phyloP scores from a whole-genome alignment of 2,888 invertebrate genomes.

The Leucania comma region DNA sequence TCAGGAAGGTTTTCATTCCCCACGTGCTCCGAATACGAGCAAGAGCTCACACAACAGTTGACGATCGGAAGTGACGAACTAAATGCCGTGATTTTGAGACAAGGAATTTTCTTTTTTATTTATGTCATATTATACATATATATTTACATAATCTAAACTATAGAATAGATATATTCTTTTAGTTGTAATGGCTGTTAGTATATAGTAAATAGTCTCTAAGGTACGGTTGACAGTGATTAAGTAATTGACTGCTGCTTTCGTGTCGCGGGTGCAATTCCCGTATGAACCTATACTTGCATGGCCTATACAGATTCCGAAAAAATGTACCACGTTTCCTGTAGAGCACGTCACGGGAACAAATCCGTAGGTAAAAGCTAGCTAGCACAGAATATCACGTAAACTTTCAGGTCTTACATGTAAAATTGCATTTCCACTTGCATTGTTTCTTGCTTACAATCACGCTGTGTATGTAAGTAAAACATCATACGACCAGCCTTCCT shows the following conservation, averaged over 20 bases:
- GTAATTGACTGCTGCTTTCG: too few relatives aligned
- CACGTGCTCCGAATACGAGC: conserved; percentile 3
- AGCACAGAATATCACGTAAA: not conserved
- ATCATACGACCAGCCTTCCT: conserved; percentile 8
- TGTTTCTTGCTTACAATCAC: not conserved
- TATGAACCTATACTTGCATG: too few relatives aligned
- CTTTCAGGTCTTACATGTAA: not conserved
- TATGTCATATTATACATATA: too few relatives aligned
- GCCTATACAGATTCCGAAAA: too few relatives aligned
- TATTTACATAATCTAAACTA: too few relatives aligned
- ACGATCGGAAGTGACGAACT: conserved; percentile 4
- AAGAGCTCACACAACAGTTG: not conserved
- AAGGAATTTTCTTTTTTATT: not conserved
- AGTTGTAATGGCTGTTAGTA: too few relatives aligned
- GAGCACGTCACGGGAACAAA: not conserved
- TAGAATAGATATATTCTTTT: too few relatives aligned
- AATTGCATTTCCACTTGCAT: not conserved
- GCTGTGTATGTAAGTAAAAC: not conserved
- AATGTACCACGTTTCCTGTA: not conserved
- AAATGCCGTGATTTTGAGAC: not conserved
- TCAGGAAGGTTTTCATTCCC: conserved; percentile 18
- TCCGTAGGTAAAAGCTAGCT: not conserved
- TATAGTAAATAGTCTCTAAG: too few relatives aligned
- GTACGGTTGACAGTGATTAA: too few relatives aligned
- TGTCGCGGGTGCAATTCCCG: too few relatives aligned